These are phyloP conservation scores for Cnemophilus loriae DNA, from an alignment of 2,113 vertebrate species.

Conservation along the genomic window DNA sequence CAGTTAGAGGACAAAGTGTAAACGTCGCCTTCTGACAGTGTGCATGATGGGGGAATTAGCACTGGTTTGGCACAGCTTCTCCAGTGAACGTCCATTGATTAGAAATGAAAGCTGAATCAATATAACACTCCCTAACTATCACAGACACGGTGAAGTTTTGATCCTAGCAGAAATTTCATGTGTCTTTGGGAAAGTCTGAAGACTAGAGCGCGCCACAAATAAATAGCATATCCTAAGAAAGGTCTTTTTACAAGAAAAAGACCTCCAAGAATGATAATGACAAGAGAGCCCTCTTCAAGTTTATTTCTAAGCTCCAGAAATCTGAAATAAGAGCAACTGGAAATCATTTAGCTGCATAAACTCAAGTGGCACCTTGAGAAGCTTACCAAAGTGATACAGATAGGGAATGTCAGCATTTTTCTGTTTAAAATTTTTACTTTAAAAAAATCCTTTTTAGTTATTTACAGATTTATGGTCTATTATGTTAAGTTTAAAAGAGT, in stretches of 20 bases:
- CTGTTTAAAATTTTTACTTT: background rate
- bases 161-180: background rate
- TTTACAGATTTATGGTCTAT: background rate
- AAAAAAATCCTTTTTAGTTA: fast-evolving
- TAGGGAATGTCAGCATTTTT: background rate
- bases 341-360: background rate
- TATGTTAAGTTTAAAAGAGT: background rate
- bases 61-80: conserved; percentile 1
- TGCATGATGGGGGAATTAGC: background rate
- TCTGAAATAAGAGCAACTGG: background rate
- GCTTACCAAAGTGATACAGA: background rate
- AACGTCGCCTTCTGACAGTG: background rate
- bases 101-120: conserved; percentile 43
- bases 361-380: background rate
- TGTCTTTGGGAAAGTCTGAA: background rate
- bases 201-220: background rate
- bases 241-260: background rate
- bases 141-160: background rate
- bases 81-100: conserved; percentile 1
- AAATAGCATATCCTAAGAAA: background rate
- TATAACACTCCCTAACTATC: background rate
- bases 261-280: background rate
- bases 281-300: background rate
- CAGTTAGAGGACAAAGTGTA: conserved; percentile 39
- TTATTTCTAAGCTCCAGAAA: background rate